Evolutionary conservation across 2,888 invertebrate species (phyloP), one percentile per base, ranked within the genome.

Genomic region (Drosophila pseudotakahashii): DNA sequence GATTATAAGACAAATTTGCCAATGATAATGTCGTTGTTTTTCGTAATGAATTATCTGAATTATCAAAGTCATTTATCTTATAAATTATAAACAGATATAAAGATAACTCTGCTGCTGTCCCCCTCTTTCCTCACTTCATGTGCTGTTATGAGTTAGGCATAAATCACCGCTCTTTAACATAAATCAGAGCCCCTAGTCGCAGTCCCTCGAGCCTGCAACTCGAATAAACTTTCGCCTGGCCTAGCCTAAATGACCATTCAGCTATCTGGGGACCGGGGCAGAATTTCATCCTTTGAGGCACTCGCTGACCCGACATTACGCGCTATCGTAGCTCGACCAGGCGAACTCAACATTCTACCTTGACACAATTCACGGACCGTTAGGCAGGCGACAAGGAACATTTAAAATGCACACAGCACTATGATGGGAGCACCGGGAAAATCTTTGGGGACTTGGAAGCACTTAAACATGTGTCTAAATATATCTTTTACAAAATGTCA

Each of bases 311-410:
- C 48, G 66, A 45, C 64, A 66, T 52, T 66, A 66, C 52, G 64
- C 64, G 66, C 64, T 67, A 67, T 53, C 66, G 47, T 47, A 44
- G 57, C 16, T 44, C 68, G 57, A 44, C 50, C 48, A 44, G 47
- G 53, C 42, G 19, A 67, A 45, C 67, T 60, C 71, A 59, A 70
- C 69, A 34, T 66, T 61, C 81, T 53, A 83, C 83, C 83, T 88
- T 83, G 83, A 88, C 88, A 83, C 84, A 75, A 76, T 86, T 83
- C 78, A 86, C 86, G 72, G 77, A 52, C 82, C 75, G 84, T 83
- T 83, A 76, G 86, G 70, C 78, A 77, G 75, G 62, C 68, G 71
- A 72, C 67, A 81, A 79, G 61, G 69, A 77, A 69, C 77, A 85
- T 88, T 88, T 77, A 73, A 80, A 85, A 88, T 88, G 88, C 86